Percentiles rank a stretch among this genome's conserved stretches.
Evolutionary conservation across 2,888 invertebrate species (phyloP).

Genomic region (Acanthopleura granulata): DNA sequence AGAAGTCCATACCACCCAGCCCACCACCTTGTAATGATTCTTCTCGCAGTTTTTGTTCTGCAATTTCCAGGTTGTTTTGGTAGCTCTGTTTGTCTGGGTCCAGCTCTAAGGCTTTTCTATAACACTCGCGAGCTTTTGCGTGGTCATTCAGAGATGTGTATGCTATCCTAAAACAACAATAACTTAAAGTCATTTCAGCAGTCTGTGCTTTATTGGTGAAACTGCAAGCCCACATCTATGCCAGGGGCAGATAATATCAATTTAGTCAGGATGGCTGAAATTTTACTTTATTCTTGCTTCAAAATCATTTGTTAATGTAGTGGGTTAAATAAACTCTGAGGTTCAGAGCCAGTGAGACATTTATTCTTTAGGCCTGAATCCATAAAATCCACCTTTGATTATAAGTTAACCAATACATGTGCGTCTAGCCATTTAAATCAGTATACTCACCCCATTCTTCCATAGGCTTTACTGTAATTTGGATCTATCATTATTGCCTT

Average conservation of each 20-base stretch:
- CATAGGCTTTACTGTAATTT: slow-evolving; percentile 94
- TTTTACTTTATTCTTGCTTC: no score
- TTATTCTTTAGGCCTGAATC: no score
- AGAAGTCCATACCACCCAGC: slow-evolving; percentile 50
- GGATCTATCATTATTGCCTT: slow-evolving; percentile 90
- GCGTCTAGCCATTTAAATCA: no score
- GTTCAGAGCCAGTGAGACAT: no score
- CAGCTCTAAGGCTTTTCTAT: slow-evolving; percentile 87
- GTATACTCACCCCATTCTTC: slow-evolving; percentile 81
- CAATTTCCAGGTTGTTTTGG: slow-evolving; percentile 85
- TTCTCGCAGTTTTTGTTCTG: slow-evolving; percentile 77
- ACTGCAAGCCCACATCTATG: no score
- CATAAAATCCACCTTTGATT: no score
- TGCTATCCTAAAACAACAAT: slow-evolving; percentile 55
- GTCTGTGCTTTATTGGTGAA: no score
- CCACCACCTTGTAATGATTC: slow-evolving; percentile 30
- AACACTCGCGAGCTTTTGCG: slow-evolving; percentile 87
- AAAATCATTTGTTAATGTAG: no score
- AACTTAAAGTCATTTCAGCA: slow-evolving; percentile 8
- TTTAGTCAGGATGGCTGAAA: no score
- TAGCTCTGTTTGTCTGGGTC: slow-evolving; percentile 95
- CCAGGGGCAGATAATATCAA: no score
- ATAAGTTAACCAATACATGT: no score
- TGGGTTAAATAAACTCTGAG: no score
- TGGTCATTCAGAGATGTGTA: slow-evolving; percentile 77